Conservation (phyloP, 2,888 invertebrate genomes). For the Dryomyza anilis region DNA sequence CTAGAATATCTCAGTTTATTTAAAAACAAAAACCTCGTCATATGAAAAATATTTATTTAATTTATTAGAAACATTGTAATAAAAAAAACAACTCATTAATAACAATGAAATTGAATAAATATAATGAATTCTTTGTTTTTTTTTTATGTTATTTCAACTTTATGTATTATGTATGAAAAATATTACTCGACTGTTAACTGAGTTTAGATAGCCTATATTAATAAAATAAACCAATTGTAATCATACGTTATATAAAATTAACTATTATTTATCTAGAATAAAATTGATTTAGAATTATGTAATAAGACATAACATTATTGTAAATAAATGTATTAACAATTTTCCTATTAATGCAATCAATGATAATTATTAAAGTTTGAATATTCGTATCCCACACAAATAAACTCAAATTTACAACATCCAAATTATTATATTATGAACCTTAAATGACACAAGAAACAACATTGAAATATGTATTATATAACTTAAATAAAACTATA, state of each 20-base stretch:
- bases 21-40: too few species aligned
- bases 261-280: neutral
- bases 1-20: too few species aligned
- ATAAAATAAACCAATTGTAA: neutral
- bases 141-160: neutral
- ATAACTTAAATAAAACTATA: conserved; percentile 14
- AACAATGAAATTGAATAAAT: neutral
- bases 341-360: neutral
- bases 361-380: neutral
- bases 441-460: neutral
- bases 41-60: neutral
- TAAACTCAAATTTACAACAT: neutral
- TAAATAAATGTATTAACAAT: neutral
- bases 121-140: neutral
- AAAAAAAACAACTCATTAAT: neutral
- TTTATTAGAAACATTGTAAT: neutral
- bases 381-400: neutral
- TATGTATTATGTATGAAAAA: neutral
- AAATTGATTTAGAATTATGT: too few species aligned
- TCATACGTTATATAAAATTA: neutral
- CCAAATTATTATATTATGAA: neutral
- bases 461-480: neutral
- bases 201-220: conserved; percentile 21
- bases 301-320: neutral
- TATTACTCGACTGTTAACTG: conserved; percentile 15